Conservation (phyloP, 2,797 vertebrate species). For the Morus bassanus region DNA sequence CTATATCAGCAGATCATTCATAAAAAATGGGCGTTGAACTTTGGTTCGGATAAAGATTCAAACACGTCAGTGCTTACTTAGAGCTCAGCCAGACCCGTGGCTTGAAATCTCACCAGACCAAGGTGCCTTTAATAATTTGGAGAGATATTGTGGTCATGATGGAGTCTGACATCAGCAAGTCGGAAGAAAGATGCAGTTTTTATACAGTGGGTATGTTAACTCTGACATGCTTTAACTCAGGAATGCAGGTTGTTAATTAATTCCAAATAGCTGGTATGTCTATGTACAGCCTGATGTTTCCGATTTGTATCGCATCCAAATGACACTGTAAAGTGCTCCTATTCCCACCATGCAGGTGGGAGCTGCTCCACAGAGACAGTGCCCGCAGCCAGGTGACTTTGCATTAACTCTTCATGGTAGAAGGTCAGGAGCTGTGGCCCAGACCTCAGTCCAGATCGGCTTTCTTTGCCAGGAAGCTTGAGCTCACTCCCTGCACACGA, state of each 20-base stretch:
- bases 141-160: fast-evolving
- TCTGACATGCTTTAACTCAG: neutral
- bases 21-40: neutral
- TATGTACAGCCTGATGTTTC: neutral
- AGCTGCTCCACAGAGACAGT: neutral
- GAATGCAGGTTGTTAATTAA: neutral
- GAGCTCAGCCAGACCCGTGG: neutral
- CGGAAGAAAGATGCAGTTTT: too few relatives aligned
- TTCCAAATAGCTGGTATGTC: neutral
- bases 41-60: neutral
- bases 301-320: neutral
- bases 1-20: neutral
- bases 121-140: neutral
- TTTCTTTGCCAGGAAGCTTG: neutral
- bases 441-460: neutral
- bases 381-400: neutral
- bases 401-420: neutral
- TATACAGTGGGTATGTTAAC: neutral
- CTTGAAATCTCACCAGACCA: neutral
- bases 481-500: neutral
- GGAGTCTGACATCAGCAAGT: neutral
- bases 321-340: neutral
- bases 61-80: neutral
- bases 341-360: neutral
- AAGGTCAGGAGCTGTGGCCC: neutral